These are phyloP conservation scores for Steatornis caripensis DNA, from an alignment of 2,113 vertebrate genomes.

Conservation along the genomic window DNA sequence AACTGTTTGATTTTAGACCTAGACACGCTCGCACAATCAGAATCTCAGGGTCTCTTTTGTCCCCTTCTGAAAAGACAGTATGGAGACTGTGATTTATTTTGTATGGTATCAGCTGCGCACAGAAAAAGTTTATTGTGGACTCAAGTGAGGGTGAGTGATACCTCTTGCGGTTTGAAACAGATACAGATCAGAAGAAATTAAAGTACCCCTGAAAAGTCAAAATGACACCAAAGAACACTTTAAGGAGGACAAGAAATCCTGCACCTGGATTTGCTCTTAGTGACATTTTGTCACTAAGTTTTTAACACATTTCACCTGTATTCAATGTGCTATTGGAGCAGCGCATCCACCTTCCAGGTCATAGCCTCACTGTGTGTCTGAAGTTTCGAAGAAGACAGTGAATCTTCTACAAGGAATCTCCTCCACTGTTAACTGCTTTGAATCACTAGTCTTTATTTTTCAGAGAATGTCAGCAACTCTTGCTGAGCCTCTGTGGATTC, in stretches of 20 bases:
- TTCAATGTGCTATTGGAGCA: background rate
- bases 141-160: background rate
- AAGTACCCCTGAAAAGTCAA: background rate
- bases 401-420: background rate
- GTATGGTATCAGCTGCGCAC: background rate
- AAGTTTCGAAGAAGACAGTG: background rate
- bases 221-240: background rate
- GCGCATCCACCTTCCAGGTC: background rate
- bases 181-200: background rate
- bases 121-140: background rate
- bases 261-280: background rate
- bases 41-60: background rate
- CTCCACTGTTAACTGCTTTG: background rate
- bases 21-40: background rate
- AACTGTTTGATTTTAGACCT: background rate
- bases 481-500: background rate
- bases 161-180: background rate
- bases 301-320: background rate
- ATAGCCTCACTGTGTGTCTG: background rate
- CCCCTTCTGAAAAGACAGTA: background rate
- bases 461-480: background rate
- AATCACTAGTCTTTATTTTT: background rate
- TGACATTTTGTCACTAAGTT: background rate
- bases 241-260: background rate
- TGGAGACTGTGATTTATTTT: background rate